Base-by-base conservation (phyloP, 2,888 invertebrate species). In the Thyatira batis region DNA sequence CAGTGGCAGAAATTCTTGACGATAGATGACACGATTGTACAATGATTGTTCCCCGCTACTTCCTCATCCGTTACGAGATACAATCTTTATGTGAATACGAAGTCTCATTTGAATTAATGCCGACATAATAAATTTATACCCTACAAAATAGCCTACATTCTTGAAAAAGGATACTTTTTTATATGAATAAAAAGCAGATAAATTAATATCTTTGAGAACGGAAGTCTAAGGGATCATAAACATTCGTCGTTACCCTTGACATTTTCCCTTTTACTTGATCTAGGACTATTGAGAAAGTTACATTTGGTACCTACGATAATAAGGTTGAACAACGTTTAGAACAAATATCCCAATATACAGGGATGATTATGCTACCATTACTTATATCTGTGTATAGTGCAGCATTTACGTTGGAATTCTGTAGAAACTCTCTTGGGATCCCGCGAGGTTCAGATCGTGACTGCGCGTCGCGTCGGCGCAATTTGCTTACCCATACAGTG, bases 401-500 rank as follows among this genome's bases (percentile, higher is more conserved):
- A 85, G 83, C 89, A 85, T 89, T 90, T 88, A 89, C 84, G 82
- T 84, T 78, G 89, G 88, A 89, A 91, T 90, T 89, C 86, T 84
- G 79, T 82, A 86, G 86, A 89, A 87, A 87, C 82, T 87, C 84
- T 84, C 86, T 84, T 82, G 85, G 81, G 87, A 86, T 88, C 88
- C 86, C 85, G 89, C 78, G 87, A 85, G 85, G 91, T 89, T 90
- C 86, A 90, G 82, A 87, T 92, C 91, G 91, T 92, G 91, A 91
- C 89, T 87, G 73, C 83, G 85, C 84, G 85, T 85, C 89, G 89
- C 85, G 84, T 84, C 85, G 84, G 80, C 79, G 89, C 91, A 92
- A 92, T 92, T 92, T 90, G 91, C 91, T 89, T 90, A 89, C 87
- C 89, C 90, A 91, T 90, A 89, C 87, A 89, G 84, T 82, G 87